Evolutionary conservation across 92 coral and sea anemone species (phyloP).

Genomic region (Parazoanthus darwini): DNA sequence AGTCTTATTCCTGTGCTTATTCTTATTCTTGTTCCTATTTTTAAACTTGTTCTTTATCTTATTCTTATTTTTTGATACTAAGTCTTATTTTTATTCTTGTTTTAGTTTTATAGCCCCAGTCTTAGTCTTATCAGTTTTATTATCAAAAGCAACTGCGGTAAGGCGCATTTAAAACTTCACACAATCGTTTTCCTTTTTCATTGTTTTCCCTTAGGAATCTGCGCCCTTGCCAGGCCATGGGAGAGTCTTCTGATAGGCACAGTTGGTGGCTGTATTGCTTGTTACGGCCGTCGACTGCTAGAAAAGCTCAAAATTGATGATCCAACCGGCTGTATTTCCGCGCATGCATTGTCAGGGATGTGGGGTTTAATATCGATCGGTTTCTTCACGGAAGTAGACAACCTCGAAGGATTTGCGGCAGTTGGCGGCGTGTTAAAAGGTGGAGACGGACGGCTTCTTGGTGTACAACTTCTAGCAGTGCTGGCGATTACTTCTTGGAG

Average conservation of each 20-base stretch:
- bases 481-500: constrained; percentile 70
- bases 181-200: no score
- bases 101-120: no score
- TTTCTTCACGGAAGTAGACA: constrained; percentile 73
- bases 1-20: no score
- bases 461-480: constrained; percentile 68
- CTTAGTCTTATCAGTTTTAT: no score
- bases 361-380: constrained; percentile 86
- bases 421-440: constrained; percentile 68
- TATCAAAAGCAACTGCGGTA: no score
- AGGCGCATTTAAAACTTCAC: no score
- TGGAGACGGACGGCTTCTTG: constrained; percentile 70
- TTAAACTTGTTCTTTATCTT: no score
- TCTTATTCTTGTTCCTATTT: no score
- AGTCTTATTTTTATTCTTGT: no score
- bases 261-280: constrained; percentile 74
- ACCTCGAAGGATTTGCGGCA: constrained; percentile 58
- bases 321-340: constrained; percentile 81
- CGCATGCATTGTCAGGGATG: constrained; percentile 77
- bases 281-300: constrained; percentile 64
- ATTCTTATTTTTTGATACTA: no score
- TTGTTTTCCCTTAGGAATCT: constrained; percentile 53
- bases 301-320: constrained; percentile 75
- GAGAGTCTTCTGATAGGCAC: constrained; percentile 79
- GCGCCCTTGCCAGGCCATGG: constrained; percentile 89